A percentile compares a stretch with the other conserved stretches of the same genome.
Evolutionary conservation across 1,140 invertebrate species (phyloP).

Genomic region (Leucophenga varia): DNA sequence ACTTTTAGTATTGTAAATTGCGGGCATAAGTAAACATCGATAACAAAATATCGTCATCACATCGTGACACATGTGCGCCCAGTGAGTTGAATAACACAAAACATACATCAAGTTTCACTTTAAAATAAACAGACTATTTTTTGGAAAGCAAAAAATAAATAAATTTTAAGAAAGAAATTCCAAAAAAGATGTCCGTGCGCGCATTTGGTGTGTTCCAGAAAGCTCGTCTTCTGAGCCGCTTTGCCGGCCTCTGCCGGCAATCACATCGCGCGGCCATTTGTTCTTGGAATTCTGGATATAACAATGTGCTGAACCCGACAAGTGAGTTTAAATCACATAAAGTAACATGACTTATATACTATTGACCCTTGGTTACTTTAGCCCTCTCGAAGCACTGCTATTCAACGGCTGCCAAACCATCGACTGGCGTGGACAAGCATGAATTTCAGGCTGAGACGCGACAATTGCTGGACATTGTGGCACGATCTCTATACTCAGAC

Average conservation of each 20-base stretch:
- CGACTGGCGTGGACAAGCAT: constrained; percentile 60
- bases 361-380: neutral
- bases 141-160: too few species aligned
- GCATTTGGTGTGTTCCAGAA: constrained; percentile 8
- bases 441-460: constrained; percentile 96
- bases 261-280: constrained; percentile 4
- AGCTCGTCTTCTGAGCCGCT: constrained; percentile 5
- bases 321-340: too few species aligned
- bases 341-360: neutral
- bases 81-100: constrained; percentile 29
- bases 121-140: too few species aligned
- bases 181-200: constrained; percentile 15
- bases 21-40: constrained; percentile 8
- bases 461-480: constrained; percentile 95
- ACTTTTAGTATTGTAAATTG: too few species aligned
- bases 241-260: constrained; percentile 8
- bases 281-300: neutral
- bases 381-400: constrained; percentile 10
- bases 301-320: neutral
- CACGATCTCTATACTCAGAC: constrained; percentile 94
- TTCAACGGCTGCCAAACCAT: constrained; percentile 17
- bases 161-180: too few species aligned
- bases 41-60: neutral
- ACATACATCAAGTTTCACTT: too few species aligned
- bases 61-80: constrained; percentile 27